A percentile compares a stretch with the other conserved stretches of the same genome.
Evolutionary conservation across 1,140 invertebrate species (phyloP).

Genomic region (Gonatopus flavifemur): DNA sequence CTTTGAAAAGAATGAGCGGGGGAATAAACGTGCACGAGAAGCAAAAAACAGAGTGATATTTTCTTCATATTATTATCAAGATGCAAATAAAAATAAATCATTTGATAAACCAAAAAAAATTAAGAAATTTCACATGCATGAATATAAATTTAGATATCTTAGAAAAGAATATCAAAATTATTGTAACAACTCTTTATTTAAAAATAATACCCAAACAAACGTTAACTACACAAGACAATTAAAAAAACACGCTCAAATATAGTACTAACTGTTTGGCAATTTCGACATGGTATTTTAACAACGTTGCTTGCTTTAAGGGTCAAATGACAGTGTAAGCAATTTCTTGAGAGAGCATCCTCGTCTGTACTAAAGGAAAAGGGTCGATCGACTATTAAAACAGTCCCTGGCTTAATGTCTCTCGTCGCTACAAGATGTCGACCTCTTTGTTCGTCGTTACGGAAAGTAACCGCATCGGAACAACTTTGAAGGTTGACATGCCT

Average conservation of each 20-base stretch:
- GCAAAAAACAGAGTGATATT: slow-evolving; percentile 1
- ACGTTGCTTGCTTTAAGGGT: slow-evolving; percentile 37
- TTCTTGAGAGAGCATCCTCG: slow-evolving; percentile 43
- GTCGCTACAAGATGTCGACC: slow-evolving; percentile 48
- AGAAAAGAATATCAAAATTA: too few relatives aligned
- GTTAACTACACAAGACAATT: too few relatives aligned
- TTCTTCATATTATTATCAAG: neutral
- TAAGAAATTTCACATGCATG: too few relatives aligned
- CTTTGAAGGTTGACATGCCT: slow-evolving; percentile 32
- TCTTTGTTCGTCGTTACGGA: slow-evolving; percentile 28
- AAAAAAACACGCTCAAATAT: neutral
- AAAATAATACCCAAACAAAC: too few relatives aligned
- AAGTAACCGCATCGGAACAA: slow-evolving; percentile 42
- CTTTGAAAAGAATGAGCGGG: neutral
- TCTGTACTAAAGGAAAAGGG: slow-evolving; percentile 56
- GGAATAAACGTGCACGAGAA: slow-evolving; percentile 1
- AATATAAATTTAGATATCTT: too few relatives aligned
- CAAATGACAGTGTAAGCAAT: slow-evolving; percentile 61
- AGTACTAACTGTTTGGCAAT: slow-evolving; percentile 57
- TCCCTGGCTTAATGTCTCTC: slow-evolving; percentile 50
- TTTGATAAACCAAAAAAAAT: too few relatives aligned
- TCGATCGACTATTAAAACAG: slow-evolving; percentile 53
- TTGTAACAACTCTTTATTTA: too few relatives aligned
- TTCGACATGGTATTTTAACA: slow-evolving; percentile 54
- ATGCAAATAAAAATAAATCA: slow-evolving; percentile 4